phyloP scores from a whole-genome alignment of 1,140 invertebrate genomes.

The Drosophila chauvacae region DNA sequence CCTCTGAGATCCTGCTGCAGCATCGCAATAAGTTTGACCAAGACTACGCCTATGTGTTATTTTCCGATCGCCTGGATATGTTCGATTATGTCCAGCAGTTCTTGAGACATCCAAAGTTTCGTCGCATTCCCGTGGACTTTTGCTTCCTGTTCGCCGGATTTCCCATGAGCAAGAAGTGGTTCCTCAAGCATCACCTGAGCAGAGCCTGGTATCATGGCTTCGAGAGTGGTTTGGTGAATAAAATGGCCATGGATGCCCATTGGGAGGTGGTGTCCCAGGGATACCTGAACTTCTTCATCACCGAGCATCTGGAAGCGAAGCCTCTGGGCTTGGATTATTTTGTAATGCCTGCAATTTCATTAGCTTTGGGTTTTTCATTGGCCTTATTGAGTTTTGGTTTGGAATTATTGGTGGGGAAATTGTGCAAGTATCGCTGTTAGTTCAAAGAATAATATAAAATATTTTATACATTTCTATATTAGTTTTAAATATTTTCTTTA shows the following conservation, averaged over 20 bases:
- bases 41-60: conserved; percentile 50
- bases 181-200: conserved; percentile 54
- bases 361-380: conserved; percentile 19
- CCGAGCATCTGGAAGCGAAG: conserved; percentile 27
- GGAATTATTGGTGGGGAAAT: conserved; percentile 1
- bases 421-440: not conserved
- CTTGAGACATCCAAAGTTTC: conserved; percentile 46
- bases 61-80: conserved; percentile 45
- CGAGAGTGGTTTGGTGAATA: conserved; percentile 44
- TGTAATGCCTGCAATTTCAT: conserved; percentile 7
- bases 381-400: conserved; percentile 6
- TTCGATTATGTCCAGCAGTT: conserved; percentile 52
- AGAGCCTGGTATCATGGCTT: conserved; percentile 51
- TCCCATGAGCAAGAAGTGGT: conserved; percentile 53
- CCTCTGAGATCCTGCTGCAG: conserved; percentile 28
- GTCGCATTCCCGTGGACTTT: conserved; percentile 26
- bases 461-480: not conserved
- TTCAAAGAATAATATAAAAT: not conserved
- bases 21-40: conserved; percentile 45
- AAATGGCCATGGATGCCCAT: conserved; percentile 43
- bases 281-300: conserved; percentile 35
- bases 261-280: conserved; percentile 35
- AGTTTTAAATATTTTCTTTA: not conserved
- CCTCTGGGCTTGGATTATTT: conserved; percentile 51
- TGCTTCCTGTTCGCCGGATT: conserved; percentile 50